Base-by-base conservation (phyloP, 2,888 invertebrate genomes). In the Tachina fera region DNA sequence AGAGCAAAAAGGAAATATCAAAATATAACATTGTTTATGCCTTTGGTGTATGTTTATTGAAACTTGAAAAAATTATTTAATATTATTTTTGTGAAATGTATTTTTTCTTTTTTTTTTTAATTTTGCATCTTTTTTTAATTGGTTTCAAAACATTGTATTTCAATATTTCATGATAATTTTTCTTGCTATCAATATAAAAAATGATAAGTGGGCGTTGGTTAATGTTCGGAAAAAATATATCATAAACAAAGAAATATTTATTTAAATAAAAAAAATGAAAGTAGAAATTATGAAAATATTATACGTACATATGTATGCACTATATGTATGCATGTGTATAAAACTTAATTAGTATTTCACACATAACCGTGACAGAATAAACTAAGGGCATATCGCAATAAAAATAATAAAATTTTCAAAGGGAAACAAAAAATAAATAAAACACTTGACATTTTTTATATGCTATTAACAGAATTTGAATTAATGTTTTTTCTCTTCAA, bases 211-310 rank as follows among this genome's bases (percentile, higher is more conserved):
- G 83, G 78, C 19, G 82, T 68, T 49, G 19, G 47, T 43, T 78
- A 68, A 78, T 68, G 22, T 68, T 61, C 53, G 61, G 63, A 83
- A 53, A 78, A 74, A 79, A 58, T 9, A 79, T 67, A 31, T 31
- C 31, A 31, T 31, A 31, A 31, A 31, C 31, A 31, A 31, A 31
- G 6, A 31, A 31, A 31, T 31, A 31, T 31, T 6, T 31, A 31
- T 31, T 31, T 31, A 31, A 31, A 31, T 31, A 4, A 31, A 31
- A 31, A 31, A 31, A 31, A 31, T 31, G 0, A 31, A 31, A 31
- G 45, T 39, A 87, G 81, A 87, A 88, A 65, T 31, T 31, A 31
- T 31, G 31, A 77, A 11, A 47, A 71, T 41, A 14, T 63, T 22
- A 56, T 71, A 63, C 43, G 58, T 71, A 5, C 10, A 53, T 2